Evolutionary conservation across 2,888 invertebrate genomes (phyloP).

Genomic region (Drosophila hamatofila): DNA sequence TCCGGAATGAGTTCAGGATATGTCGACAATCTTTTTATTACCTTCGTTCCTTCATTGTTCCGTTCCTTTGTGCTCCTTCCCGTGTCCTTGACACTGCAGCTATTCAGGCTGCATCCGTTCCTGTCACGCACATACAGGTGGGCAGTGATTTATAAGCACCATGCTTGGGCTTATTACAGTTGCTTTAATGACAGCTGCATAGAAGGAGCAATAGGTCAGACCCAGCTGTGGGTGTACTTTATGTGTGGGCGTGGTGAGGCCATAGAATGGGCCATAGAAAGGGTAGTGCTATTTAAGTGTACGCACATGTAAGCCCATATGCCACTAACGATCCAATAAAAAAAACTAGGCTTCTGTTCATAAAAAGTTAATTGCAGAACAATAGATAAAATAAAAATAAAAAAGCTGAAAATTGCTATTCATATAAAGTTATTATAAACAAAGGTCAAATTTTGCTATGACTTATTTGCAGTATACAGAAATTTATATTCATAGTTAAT

Average conservation of each 20-base stretch:
- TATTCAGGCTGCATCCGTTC: slow-evolving; percentile 52
- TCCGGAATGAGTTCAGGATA: slow-evolving; percentile 29
- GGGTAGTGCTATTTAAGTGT: slow-evolving; percentile 14
- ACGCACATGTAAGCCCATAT: slow-evolving; percentile 22
- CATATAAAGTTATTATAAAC: not conserved
- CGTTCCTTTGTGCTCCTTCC: not conserved
- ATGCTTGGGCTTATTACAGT: slow-evolving; percentile 10
- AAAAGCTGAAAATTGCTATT: not conserved
- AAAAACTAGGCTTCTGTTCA: slow-evolving; percentile 22
- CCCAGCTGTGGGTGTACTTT: slow-evolving; percentile 1
- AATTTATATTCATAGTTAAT: not conserved
- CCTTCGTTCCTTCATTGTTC: not conserved
- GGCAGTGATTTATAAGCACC: slow-evolving; percentile 53
- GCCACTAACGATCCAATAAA: slow-evolving; percentile 13
- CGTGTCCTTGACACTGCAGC: slow-evolving; percentile 43
- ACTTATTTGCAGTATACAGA: too few relatives aligned
- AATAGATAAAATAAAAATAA: not conserved
- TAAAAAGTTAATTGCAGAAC: slow-evolving; percentile 17
- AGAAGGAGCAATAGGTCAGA: slow-evolving; percentile 28
- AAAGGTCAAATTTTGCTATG: not conserved
- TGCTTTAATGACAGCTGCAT: slow-evolving; percentile 21
- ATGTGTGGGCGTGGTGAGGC: not conserved
- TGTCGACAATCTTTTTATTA: slow-evolving; percentile 42
- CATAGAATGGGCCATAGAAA: not conserved
- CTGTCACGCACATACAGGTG: slow-evolving; percentile 55